Base-by-base conservation (phyloP, 2,888 invertebrate genomes). In the Lutraria lutraria region DNA sequence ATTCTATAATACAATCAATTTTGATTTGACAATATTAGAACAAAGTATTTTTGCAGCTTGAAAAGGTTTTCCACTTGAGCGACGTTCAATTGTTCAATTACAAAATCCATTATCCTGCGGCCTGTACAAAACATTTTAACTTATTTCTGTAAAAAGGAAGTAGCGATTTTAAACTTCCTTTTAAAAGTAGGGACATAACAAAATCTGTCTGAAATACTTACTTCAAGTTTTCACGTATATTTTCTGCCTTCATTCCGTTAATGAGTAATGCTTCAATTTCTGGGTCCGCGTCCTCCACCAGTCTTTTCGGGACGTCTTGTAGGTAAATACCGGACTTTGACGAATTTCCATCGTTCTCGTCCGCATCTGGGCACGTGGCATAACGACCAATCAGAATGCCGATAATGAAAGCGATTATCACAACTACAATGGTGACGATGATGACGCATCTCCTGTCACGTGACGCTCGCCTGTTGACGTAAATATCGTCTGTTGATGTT, bases 161-260 rank as follows among this genome's bases (percentile, higher is more conserved):
- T 43, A 43, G 43, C 8, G 8, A 43, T 2, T 43, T 43, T 43
- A 4, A 43, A 43, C 2, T 43, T 43, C 8, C 43, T 2, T 43
- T 43, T 43, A 43, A 4, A 43, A 4, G 43, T 43, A 8, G 43
- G 43, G 43, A 43, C 43, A 43, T 43, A 43, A 43, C 8, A 43
- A 43, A 43, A 43, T 43, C 43, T 43, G 43, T 8, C 8, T 43
- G 43, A 63, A 63, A 13, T 12, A n/a, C 85, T 88, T 89, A 95
- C 95, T 92, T 91, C 3, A 95, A 87, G 86, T 94, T 91, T 31
- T 92, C 76, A 81, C 91, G 89, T 43, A 95, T 93, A 68, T 94
- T 95, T 10, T 93, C 92, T 15, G 90, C 87, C 21, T 89, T 89
- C 53, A 95, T 93, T 19, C 83, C 88, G 29, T 91, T 53, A 15